Percentiles rank a stretch among this genome's conserved stretches.
Evolutionary conservation across 2,888 invertebrate genomes (phyloP).

Genomic region (Melieria omissa): DNA sequence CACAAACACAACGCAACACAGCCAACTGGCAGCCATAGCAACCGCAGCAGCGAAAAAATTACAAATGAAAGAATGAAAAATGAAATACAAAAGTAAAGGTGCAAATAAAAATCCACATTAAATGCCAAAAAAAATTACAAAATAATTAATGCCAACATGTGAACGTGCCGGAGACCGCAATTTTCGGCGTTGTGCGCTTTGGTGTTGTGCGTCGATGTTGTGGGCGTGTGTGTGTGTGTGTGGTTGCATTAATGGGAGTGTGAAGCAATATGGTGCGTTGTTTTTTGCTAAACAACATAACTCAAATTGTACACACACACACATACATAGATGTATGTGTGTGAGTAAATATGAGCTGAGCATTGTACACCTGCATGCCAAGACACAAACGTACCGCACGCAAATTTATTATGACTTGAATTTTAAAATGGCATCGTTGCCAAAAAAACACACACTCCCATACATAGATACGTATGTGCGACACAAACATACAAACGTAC

Average conservation of each 20-base stretch:
- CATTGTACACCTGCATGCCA: background rate
- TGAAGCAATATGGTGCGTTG: background rate
- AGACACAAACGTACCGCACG: background rate
- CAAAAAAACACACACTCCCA: background rate
- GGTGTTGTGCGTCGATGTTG: too few species aligned
- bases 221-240: background rate
- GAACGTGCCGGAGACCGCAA: too few species aligned
- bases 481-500: too few species aligned
- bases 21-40: too few species aligned
- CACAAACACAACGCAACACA: too few species aligned
- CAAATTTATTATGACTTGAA: background rate
- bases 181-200: too few species aligned
- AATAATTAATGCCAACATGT: too few species aligned
- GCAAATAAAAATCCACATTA: too few species aligned
- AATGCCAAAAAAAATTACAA: too few species aligned
- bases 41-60: too few species aligned
- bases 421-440: constrained; percentile 1
- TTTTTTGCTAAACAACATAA: background rate
- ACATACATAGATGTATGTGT: background rate
- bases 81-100: too few species aligned
- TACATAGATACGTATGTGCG: background rate
- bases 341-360: background rate
- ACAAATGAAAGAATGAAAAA: too few species aligned
- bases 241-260: background rate
- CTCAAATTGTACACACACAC: background rate